These are phyloP conservation scores for Wiebesia pumilae DNA, from an alignment of 1,140 invertebrate species.

Conservation along the genomic window DNA sequence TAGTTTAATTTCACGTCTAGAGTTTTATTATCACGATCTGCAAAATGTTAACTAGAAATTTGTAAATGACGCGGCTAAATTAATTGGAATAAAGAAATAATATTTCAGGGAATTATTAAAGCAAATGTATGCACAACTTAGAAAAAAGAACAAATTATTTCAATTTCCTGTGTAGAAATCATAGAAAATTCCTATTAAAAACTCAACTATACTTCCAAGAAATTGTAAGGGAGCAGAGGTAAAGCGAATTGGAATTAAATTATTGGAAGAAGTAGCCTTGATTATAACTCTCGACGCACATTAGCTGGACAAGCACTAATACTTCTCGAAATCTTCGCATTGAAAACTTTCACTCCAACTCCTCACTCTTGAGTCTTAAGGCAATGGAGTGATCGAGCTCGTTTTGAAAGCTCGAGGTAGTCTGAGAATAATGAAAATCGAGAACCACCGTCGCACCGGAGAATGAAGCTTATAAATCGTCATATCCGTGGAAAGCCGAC, in stretches of 20 bases:
- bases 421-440: neutral
- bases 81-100: too few species aligned
- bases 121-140: too few species aligned
- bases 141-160: too few species aligned
- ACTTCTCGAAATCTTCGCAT: neutral
- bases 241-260: neutral
- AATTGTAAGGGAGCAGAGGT: neutral
- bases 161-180: too few species aligned
- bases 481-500: neutral
- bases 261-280: neutral
- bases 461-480: neutral
- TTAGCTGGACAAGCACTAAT: neutral
- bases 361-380: too few species aligned
- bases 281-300: neutral
- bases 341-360: neutral
- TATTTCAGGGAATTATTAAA: too few species aligned
- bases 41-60: too few species aligned
- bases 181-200: too few species aligned
- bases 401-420: neutral
- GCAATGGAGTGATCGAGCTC: neutral
- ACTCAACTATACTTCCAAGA: too few species aligned
- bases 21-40: too few species aligned
- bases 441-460: neutral
- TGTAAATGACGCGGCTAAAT: too few species aligned
- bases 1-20: too few species aligned